phyloP scores from a whole-genome alignment of 2,888 invertebrate species.

The Geophilus truncorum region DNA sequence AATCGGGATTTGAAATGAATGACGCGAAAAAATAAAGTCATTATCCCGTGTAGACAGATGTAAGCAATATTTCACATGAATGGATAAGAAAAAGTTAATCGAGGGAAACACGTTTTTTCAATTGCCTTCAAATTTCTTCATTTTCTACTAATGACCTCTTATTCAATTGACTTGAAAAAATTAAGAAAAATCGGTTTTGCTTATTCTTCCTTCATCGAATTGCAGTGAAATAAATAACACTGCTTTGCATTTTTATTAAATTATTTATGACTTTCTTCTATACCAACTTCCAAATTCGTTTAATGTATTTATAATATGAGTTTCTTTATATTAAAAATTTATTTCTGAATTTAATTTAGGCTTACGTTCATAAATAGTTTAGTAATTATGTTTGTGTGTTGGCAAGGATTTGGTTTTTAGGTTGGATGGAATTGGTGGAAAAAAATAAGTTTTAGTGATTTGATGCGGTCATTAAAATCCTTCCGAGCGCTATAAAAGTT shows the following conservation, averaged over 20 bases:
- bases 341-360: background rate
- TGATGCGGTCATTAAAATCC: background rate
- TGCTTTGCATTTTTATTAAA: background rate
- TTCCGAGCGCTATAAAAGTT: background rate
- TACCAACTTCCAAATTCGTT: background rate
- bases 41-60: constrained; percentile 4
- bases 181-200: background rate
- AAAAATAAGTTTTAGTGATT: background rate
- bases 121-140: constrained; percentile 11
- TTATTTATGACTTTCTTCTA: background rate
- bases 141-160: constrained; percentile 12
- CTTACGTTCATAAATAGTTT: background rate
- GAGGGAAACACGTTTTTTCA: background rate
- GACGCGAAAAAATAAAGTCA: constrained; percentile 7
- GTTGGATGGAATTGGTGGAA: background rate
- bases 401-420: background rate
- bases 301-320: background rate
- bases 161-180: background rate
- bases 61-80: constrained; percentile 14
- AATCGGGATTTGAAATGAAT: constrained; percentile 8
- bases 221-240: background rate
- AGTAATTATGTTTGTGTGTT: background rate
- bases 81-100: background rate
- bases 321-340: background rate
- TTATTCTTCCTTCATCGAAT: background rate